Evolutionary conservation across 2,888 invertebrate species (phyloP).

Genomic region (Aphodius granarius): DNA sequence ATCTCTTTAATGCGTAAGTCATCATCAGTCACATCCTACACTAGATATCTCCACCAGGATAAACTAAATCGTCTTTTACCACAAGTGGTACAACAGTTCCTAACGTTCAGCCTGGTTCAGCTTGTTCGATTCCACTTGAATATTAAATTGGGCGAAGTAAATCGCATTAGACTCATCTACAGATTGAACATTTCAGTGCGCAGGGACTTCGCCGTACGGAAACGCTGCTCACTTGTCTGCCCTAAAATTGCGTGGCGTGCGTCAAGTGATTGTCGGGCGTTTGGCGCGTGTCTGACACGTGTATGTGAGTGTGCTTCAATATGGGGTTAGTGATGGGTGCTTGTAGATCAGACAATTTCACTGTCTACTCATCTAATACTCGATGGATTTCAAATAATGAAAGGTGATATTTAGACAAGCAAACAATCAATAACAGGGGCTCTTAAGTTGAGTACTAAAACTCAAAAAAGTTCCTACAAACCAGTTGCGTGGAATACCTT

Average conservation of each 20-base stretch:
- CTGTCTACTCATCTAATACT: constrained; percentile 9
- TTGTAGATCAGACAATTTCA: neutral
- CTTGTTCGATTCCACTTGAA: neutral
- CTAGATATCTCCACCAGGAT: too few relatives aligned
- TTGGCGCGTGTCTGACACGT: neutral
- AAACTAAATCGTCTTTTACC: neutral
- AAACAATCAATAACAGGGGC: neutral
- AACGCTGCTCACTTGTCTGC: neutral
- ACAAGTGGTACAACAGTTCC: neutral
- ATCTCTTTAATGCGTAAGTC: too few relatives aligned
- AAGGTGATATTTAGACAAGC: neutral
- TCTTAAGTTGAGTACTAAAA: neutral
- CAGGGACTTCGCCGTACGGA: neutral
- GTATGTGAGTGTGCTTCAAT: neutral
- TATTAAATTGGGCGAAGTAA: neutral
- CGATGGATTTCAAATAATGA: neutral
- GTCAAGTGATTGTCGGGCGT: constrained; percentile 17
- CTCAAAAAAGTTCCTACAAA: too few relatives aligned
- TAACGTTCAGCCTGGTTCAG: neutral
- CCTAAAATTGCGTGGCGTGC: constrained; percentile 10
- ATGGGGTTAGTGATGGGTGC: neutral
- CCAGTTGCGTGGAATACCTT: too few relatives aligned
- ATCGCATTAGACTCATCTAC: neutral
- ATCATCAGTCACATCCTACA: too few relatives aligned
- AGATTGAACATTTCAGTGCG: neutral